Conservation (phyloP, 2,797 vertebrate species). For the Rhodeus uyekii region DNA sequence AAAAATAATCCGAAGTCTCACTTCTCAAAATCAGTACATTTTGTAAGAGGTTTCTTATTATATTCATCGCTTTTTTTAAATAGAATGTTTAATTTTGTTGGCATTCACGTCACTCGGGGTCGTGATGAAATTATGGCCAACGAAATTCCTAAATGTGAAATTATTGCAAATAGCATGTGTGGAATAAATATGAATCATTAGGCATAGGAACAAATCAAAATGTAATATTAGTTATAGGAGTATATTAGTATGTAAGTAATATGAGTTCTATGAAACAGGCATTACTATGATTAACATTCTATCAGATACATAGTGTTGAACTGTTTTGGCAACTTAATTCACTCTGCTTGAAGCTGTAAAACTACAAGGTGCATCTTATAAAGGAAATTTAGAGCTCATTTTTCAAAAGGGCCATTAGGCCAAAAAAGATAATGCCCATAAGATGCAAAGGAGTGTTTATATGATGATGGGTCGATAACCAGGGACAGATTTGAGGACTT, state of each 20-base stretch:
- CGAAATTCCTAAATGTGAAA: constrained; percentile 8
- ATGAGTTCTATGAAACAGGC: not conserved
- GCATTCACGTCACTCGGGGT: not conserved
- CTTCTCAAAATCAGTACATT: constrained; percentile 10
- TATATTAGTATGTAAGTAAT: no score
- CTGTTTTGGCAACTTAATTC: not conserved
- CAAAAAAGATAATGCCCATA: no score
- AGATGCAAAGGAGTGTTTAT: not conserved
- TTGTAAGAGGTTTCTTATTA: not conserved
- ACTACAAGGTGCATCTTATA: not conserved
- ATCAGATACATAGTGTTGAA: not conserved
- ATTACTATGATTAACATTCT: not conserved
- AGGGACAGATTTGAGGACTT: not conserved
- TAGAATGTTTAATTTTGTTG: not conserved
- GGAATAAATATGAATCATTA: not conserved
- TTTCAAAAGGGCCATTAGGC: not conserved
- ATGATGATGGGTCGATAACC: not conserved
- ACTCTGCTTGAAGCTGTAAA: not conserved
- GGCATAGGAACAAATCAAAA: not conserved
- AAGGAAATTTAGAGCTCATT: not conserved
- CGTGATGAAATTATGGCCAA: not conserved
- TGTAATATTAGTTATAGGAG: not conserved
- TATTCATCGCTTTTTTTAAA: not conserved
- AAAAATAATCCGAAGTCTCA: not conserved
- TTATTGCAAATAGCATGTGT: not conserved